Conservation (phyloP, 1,140 invertebrate species). For the Triops longicaudatus region DNA sequence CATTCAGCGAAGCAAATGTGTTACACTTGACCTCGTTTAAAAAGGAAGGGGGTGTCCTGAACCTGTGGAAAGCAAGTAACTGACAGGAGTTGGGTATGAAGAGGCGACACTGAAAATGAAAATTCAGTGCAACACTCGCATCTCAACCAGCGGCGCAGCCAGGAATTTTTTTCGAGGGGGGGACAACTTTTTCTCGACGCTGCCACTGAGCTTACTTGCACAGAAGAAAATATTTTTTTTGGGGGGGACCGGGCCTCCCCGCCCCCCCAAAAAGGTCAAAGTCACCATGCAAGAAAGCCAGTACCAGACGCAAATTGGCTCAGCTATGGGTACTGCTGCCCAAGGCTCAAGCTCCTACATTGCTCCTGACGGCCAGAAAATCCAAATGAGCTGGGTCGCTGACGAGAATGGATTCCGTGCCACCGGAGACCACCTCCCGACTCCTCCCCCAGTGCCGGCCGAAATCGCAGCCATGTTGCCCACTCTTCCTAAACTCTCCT, state of each 20-base stretch:
- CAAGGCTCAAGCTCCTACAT: slow-evolving; percentile 37
- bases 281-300: slow-evolving; percentile 66
- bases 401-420: slow-evolving; percentile 36
- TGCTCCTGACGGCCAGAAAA: slow-evolving; percentile 31
- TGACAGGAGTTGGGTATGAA: too few species aligned
- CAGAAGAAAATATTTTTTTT: background rate
- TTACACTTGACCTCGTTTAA: too few species aligned
- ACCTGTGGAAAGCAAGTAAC: too few species aligned
- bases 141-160: too few species aligned
- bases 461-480: slow-evolving; percentile 24
- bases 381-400: slow-evolving; percentile 31
- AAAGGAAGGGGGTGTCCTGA: too few species aligned
- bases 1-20: too few species aligned
- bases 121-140: too few species aligned
- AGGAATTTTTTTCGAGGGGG: too few species aligned
- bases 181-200: too few species aligned
- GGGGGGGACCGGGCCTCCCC: too few species aligned
- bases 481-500: slow-evolving; percentile 10
- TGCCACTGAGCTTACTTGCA: too few species aligned
- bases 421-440: slow-evolving; percentile 33
- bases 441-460: slow-evolving; percentile 29
- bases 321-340: background rate
- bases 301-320: slow-evolving; percentile 52
- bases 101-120: too few species aligned
- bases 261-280: slow-evolving; percentile 48